Base-by-base conservation (phyloP, 37 sponge, comb jelly and placozoan genomes). In the Ianthella basta region DNA sequence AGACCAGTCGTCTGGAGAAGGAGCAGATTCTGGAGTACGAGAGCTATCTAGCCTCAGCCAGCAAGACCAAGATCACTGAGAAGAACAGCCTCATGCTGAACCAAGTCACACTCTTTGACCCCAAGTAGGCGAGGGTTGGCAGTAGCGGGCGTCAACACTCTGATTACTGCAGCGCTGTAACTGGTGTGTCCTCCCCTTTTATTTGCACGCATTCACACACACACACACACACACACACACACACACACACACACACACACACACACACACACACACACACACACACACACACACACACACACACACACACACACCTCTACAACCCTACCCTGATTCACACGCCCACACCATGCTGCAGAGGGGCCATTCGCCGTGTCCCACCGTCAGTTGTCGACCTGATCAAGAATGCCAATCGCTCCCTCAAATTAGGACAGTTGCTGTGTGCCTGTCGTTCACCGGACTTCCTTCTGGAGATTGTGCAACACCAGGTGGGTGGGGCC, bases 391-490 rank as follows among this genome's bases (percentile, higher is more conserved):
- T 92, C 13, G 94, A 96, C 27, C 92, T 93, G 29, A 84, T 96
- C 41, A 88, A 94, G 67, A 79, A 85, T 35, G 87, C 88, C 41
- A 87, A 87, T 64, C 72, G 85, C 38, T 79, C 86, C 27, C 89
- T 94, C 40, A 89, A 82, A 56, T 75, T 97, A 19, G 94, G 91
- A 6, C 88, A 95, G 81, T 69, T 87, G 33, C 94, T 99, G 41
- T 95, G 95, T 60, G 86, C 81, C 24, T 95, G 96, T 64, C 66
- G 99, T 41, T 91, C 91, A 13, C 99, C 99, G 20, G 99, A 99
- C 80, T 99, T 99, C 73, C 88, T 99, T 14, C 80, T 99, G 69
- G 94, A 90, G 27, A 85, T 99, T 72, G 95, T 99, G n/a, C 87
- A 95, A 67, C 81, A 72, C 55, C 97, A 96, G 89, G 94, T 90